Base-by-base conservation (phyloP, 2,888 invertebrate genomes). In the Timema podura region DNA sequence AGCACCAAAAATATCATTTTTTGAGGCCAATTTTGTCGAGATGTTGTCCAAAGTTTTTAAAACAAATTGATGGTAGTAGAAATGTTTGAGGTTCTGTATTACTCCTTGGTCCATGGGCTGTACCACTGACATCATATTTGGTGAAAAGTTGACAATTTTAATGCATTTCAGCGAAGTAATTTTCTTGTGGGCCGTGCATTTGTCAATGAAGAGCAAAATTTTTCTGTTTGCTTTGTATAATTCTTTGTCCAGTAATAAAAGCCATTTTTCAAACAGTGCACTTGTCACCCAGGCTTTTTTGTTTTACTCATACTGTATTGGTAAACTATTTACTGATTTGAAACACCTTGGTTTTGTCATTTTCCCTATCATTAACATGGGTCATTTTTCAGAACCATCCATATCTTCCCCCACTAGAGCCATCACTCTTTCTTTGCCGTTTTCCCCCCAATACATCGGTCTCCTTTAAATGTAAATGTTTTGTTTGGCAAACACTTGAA, bases 271-370 rank as follows among this genome's bases (percentile, higher is more conserved):
- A 51, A 51, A 51, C 11, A 13, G 15, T 5, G 15, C n/a, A n/a
- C n/a, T 59, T 15, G 59, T 59, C 59, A 59, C 3, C n/a, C n/a
- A 59, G 10, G n/a, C 59, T 59, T 59, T n/a, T 59, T 59, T 59
- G 59, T 59, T 59, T 13, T 1, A 1, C 59, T 59, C 59, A n/a
- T 9, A 59, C 59, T n/a, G 6, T 59, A 59, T 9, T 13, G 3
- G 59, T 16, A 59, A n/a, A 59, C 59, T 47, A 5, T 65, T 47
- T n/a, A 46, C 65, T 16, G 46, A n/a, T 65, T 65, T 30, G n/a
- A 65, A 65, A 65, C 30, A 30, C 2, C 30, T 30, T 30, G 30
- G 30, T 30, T 30, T 30, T 30, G 30, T 3, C 30, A 30, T 5
- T 15, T 15, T 46, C 44, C 45, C 65, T 47, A 65, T 46, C 44